Percentiles rank a stretch among this genome's conserved stretches.
Evolutionary conservation across 2,797 vertebrate species (phyloP).

Genomic region (Cygnus olor): DNA sequence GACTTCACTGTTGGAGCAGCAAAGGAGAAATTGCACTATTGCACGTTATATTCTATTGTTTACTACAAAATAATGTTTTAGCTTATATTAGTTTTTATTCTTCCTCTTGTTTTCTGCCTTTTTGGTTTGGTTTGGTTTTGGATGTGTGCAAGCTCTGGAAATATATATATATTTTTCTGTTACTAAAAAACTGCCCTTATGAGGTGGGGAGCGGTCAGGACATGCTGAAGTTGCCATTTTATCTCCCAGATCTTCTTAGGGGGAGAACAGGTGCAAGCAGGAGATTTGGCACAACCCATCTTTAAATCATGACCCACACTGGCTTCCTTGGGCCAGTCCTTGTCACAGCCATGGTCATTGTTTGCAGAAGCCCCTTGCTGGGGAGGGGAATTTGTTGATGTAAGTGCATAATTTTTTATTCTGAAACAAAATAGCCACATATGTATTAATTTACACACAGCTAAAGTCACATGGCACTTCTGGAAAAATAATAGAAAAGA

Average conservation of each 20-base stretch:
- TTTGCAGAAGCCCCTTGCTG: not conserved
- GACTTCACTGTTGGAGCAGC: conserved; percentile 78
- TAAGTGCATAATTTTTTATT: conserved; percentile 7
- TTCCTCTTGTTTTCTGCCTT: conserved; percentile 67
- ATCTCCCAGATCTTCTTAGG: not conserved
- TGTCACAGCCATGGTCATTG: not conserved
- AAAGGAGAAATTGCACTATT: conserved; percentile 95
- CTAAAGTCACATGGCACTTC: conserved; percentile 34
- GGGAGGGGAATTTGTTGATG: not conserved
- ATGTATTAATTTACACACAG: not conserved
- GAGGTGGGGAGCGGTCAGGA: conserved; percentile 48
- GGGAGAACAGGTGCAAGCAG: not conserved
- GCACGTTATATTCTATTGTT: conserved; percentile 87
- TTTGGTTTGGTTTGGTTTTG: not conserved
- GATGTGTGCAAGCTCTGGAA: conserved; percentile 78
- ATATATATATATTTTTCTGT: conserved; percentile 68
- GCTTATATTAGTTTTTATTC: conserved; percentile 83
- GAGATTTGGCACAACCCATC: not conserved
- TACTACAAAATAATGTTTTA: conserved; percentile 80
- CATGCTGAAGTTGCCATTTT: conserved; percentile 8
- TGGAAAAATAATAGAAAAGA: conserved; percentile 7
- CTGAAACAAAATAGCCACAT: conserved; percentile 4
- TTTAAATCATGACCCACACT: not conserved
- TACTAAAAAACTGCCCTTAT: conserved; percentile 66
- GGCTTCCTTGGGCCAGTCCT: conserved; percentile 20